Base-by-base conservation (phyloP, 2,113 vertebrate genomes). In the Phyllostomus hastatus region DNA sequence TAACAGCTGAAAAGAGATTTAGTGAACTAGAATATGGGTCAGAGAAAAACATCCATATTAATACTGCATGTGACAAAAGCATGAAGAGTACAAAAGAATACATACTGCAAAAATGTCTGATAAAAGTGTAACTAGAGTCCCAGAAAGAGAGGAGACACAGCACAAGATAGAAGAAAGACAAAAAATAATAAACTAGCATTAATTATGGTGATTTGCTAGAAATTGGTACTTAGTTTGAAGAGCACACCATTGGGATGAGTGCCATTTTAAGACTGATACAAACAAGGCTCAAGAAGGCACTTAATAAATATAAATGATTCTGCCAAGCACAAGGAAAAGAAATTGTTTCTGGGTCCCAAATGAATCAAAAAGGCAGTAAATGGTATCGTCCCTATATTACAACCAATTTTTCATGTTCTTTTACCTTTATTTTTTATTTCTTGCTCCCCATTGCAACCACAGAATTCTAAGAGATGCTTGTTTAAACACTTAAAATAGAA, bases 291-390 rank as follows among this genome's bases (percentile, higher is more conserved):
- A 80, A 90, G 76, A 67, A 88, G 79, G 50, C 61, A 84, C 66
- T 90, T 82, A 95, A 41, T 78, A 81, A 88, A 91, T 85, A 38
- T 84, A 87, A 95, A 94, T 79, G 69, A 50, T 91, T 80, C 81
- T 91, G 43, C n/a, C 26, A 96, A 70, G 70, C 33, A 82, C 17
- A 15, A 76, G n/a, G 38, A 59, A 92, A 95, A 72, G 38, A 15
- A 82, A 69, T 85, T 69, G 54, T 67, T 78, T 90, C 52, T 78
- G 22, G n/a, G 14, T 22, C 91, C 17, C 43, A 81, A 70, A 17
- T 83, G 69, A 95, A 76, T 86, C 75, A 22, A 86, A 95, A 95
- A 66, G 50, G 19, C 7, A 67, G 14, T 70, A 86, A 91, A 52
- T 57, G 4, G 88, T 75, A 70, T 92, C 14, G 72, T 95, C 88